phyloP scores from a whole-genome alignment of 1,140 invertebrate genomes.

The Drosophila ercepeae region DNA sequence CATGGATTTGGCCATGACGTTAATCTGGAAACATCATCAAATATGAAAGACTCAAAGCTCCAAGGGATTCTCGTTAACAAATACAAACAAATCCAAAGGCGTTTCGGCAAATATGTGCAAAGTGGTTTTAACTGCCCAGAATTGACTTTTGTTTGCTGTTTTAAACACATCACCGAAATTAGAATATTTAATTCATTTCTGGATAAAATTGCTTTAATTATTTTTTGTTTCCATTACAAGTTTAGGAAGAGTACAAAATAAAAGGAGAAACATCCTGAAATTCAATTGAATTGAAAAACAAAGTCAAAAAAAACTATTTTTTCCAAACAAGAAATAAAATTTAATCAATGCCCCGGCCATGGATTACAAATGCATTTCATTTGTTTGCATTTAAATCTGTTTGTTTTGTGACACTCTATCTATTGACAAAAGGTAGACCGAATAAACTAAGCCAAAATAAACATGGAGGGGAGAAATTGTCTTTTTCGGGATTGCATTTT shows the following conservation, averaged over 20 bases:
- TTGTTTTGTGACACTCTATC: constrained; percentile 42
- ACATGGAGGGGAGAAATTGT: constrained; percentile 18
- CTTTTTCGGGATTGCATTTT: constrained; percentile 25
- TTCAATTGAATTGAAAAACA: constrained; percentile 14
- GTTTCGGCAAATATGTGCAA: constrained; percentile 20
- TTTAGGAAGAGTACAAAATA: background rate
- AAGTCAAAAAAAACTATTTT: background rate
- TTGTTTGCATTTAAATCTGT: constrained; percentile 39
- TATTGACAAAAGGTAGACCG: constrained; percentile 26
- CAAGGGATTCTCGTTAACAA: constrained; percentile 7
- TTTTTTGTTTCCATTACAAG: background rate
- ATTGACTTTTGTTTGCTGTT: constrained; percentile 34
- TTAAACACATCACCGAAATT: constrained; percentile 27
- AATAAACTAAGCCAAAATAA: constrained; percentile 18
- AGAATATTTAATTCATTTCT: constrained; percentile 18
- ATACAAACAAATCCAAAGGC: constrained; percentile 10
- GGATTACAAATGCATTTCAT: constrained; percentile 46
- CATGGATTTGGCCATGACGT: constrained; percentile 47
- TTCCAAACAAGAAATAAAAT: constrained; percentile 3
- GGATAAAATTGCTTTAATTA: constrained; percentile 12
- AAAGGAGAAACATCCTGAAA: constrained; percentile 8
- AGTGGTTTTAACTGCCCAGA: constrained; percentile 1
- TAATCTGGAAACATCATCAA: constrained; percentile 67
- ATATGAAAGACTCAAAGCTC: constrained; percentile 52
- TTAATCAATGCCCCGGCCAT: constrained; percentile 18